Evolutionary conservation across 1,140 invertebrate genomes (phyloP), one percentile per base, ranked within the genome.

Genomic region (Charaxes varanes): DNA sequence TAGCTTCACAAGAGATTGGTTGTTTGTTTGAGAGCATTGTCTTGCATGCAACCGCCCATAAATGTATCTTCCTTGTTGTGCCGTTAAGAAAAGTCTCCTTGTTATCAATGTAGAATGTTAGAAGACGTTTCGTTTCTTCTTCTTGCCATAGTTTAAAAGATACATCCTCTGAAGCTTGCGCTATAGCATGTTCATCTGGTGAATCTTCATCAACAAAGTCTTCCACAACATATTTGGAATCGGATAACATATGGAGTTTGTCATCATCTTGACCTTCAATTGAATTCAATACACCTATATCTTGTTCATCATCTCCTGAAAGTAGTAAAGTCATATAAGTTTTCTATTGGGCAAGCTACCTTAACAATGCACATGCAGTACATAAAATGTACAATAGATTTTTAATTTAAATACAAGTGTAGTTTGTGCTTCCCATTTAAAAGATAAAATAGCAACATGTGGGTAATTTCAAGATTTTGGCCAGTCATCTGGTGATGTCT

Each of bases 91-190:
- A 79, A 5, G 62, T 57, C 18, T 70, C 57, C 49, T 78, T 79
- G 23, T 80, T 83, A 28, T 83, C 79, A 47, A 63, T 53, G 31
- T 71, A 83, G 41, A 83, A 80, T 17, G 69, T 54, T 14, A 83
- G 47, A 0, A 83, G 60, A 24, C 60, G 50, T 36, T 53, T 59
- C 3, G 60, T 61, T 46, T 80, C 72, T 10, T 70, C 68, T 18
- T 79, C 68, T 3, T 47, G 41, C 79, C 79, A 83, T 27, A 46
- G 40, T 16, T 78, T 69, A 33, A 51, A 42, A 28, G 35, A 41
- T 28, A 46, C 33, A 13, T 47, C 36, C 21, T 41, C 41, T 8
- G 44, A 37, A 3, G 47, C 45, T 52, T 55, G 40, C 18, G 43
- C 41, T 14, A 56, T 58, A 12, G 50, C 52, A 10, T 40, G 31